phyloP scores from a whole-genome alignment of 2,888 invertebrate species.

The Aethes cnicana region DNA sequence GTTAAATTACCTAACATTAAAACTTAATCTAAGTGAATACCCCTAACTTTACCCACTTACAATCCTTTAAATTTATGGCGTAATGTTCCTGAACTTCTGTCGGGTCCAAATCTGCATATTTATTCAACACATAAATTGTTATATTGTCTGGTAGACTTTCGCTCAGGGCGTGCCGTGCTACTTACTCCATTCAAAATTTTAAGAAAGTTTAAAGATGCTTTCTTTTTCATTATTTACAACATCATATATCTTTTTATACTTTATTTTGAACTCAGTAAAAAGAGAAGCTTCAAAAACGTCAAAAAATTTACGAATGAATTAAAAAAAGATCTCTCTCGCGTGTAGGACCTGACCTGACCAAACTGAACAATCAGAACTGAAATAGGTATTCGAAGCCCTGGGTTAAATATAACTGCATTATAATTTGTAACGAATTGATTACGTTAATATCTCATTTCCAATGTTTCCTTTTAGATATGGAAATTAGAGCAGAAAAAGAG shows the following conservation, averaged over 20 bases:
- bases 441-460: not conserved
- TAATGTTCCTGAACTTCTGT: constrained; percentile 46
- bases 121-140: constrained; percentile 50
- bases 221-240: constrained; percentile 39
- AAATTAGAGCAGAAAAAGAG: constrained; percentile 1
- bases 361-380: too few relatives aligned
- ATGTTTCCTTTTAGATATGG: too few relatives aligned
- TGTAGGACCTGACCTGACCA: too few relatives aligned
- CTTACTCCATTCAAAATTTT: constrained; percentile 47
- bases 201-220: constrained; percentile 48
- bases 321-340: too few relatives aligned
- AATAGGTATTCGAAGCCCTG: too few relatives aligned
- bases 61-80: constrained; percentile 49
- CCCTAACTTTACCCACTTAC: constrained; percentile 45
- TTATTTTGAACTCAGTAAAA: constrained; percentile 48
- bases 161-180: constrained; percentile 51
- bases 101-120: constrained; percentile 53
- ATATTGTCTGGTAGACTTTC: constrained; percentile 36
- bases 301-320: not conserved
- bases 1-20: not conserved
- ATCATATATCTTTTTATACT: constrained; percentile 49
- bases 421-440: constrained; percentile 7
- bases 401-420: not conserved
- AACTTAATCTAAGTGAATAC: constrained; percentile 7
- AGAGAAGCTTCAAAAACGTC: too few relatives aligned